Conservation (phyloP, 2,113 vertebrate genomes). For the Ageneiosus marmoratus region DNA sequence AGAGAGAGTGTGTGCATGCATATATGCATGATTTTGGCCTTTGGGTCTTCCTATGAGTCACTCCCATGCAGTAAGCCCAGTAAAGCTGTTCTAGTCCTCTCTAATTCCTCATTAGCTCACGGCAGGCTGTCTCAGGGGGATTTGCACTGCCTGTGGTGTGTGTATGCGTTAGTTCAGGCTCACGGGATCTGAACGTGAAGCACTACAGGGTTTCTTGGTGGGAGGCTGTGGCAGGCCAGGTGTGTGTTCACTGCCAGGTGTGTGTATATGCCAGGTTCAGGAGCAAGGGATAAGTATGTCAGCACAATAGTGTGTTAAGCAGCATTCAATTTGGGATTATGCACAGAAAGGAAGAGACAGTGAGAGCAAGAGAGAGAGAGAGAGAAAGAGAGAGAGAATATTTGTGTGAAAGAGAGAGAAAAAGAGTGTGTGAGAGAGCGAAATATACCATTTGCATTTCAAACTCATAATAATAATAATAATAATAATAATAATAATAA, state of each 20-base stretch:
- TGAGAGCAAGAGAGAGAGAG: neutral
- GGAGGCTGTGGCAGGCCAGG: constrained; percentile 58
- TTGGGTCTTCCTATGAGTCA: constrained; percentile 70
- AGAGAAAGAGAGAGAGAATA: neutral
- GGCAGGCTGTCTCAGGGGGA: constrained; percentile 66
- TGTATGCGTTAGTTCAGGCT: constrained; percentile 59
- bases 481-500: neutral
- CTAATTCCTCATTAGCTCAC: constrained; percentile 75
- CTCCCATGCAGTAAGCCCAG: constrained; percentile 63
- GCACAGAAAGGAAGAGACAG: neutral
- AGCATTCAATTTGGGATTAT: constrained; percentile 33
- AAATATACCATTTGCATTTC: neutral
- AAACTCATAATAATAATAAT: neutral
- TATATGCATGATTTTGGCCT: constrained; percentile 49
- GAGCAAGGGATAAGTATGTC: constrained; percentile 40
- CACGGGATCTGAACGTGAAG: constrained; percentile 53
- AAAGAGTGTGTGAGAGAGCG: neutral
- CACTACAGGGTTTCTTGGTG: constrained; percentile 59
- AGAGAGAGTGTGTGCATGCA: neutral
- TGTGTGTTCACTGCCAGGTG: constrained; percentile 66
- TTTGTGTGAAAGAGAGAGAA: neutral
- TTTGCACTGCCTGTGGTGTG: constrained; percentile 62
- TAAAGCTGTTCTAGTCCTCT: constrained; percentile 69
- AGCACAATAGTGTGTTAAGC: constrained; percentile 44
- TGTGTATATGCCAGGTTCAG: constrained; percentile 36